Evolutionary conservation across 92 coral and sea anemone species (phyloP), one percentile per base, ranked within the genome.

Genomic region (Plumapathes pennacea): DNA sequence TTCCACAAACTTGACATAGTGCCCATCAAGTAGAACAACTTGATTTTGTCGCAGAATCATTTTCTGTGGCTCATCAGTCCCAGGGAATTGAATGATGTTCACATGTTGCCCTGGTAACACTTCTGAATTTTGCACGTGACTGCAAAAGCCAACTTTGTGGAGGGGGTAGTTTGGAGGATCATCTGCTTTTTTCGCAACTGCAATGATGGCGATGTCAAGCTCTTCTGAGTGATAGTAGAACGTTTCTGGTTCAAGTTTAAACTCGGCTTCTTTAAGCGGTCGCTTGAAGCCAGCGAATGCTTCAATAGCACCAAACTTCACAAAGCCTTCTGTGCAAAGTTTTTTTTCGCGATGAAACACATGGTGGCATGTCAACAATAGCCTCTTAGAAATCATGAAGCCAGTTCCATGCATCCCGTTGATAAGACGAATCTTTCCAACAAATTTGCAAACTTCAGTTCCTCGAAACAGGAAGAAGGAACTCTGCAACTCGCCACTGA

Each of bases 401-500:
- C 61, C 61, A 10, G 61, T 54, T 11, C 45, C 61, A 25, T 54
- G 43, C 9, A 34, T n/a, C 22, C 61, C 61, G 14, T 33, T 33
- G 11, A 32, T 41, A 11, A 54, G 14, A 18, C 7, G 7, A 10
- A 54, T 54, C 20, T 54, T 54, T 26, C 61, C 61, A 6, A 54
- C 46, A 13, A 54, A 54, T 45, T 29, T 54, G 20, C 61, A 2
- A 19, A 37, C 15, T 54, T 54, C 32, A 54, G 5, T 18, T 28
- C 61, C 61, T 17, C 37, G 37, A 20, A 32, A 54, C 25, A 54
- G 61, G 19, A 54, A 54, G 12, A 32, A 24, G 14, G 23, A 32
- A 13, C 43, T 54, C 61, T 54, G 61, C 10, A 54, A 10, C 61
- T 54, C 61, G 11, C 46, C 61, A 54, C 19, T 33, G 30, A 54